A percentile compares a stretch with the other conserved stretches of the same genome.
Conservation (phyloP, 2,113 vertebrate genomes). For the Reinhardtius hippoglossoides region DNA sequence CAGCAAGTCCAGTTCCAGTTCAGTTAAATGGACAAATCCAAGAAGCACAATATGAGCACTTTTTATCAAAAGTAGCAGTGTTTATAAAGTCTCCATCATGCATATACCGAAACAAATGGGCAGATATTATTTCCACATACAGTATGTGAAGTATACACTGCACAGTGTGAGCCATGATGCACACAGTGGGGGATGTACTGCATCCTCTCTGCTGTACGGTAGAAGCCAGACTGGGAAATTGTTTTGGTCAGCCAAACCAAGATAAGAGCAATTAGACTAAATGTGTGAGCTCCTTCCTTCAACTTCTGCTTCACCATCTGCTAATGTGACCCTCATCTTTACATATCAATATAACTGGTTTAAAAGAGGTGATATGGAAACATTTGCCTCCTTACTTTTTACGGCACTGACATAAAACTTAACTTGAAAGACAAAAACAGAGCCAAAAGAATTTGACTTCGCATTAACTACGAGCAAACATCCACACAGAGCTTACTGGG, state of each 20-base stretch:
- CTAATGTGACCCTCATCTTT: no score
- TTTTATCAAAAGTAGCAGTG: neutral
- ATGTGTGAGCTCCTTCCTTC: no score
- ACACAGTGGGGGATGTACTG: no score
- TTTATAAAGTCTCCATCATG: neutral
- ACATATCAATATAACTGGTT: no score
- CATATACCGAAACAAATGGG: neutral
- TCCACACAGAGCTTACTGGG: slow-evolving; percentile 16
- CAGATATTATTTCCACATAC: neutral
- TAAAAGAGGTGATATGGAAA: no score
- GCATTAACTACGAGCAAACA: slow-evolving; percentile 15
- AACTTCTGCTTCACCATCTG: no score
- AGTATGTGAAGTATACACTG: neutral
- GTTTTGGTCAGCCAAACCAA: no score
- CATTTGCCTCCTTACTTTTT: no score
- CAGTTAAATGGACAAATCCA: neutral
- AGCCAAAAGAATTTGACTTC: neutral
- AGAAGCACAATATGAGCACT: neutral
- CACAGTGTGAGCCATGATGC: neutral
- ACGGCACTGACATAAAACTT: neutral
- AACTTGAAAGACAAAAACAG: neutral
- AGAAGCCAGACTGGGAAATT: no score
- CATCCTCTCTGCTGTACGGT: no score
- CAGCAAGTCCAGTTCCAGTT: slow-evolving; percentile 22
- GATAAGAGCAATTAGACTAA: no score